Evolutionary conservation across 2,113 vertebrate species (phyloP).

Genomic region (Podarcis cretensis): DNA sequence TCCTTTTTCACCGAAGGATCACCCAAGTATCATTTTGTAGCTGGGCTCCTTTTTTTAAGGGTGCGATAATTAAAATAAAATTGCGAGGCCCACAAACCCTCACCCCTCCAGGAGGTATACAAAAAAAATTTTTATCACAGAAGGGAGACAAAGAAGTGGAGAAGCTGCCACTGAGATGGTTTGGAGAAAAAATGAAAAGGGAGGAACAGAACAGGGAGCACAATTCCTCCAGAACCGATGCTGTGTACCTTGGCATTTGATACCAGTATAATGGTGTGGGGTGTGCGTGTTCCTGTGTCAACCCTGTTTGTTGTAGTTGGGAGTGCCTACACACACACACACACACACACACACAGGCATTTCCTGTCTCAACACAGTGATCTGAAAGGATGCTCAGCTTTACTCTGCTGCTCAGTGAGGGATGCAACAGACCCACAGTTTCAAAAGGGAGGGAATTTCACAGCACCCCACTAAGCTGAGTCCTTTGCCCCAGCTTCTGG

Average conservation of each 20-base stretch:
- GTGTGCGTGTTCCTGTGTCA: neutral
- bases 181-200: slow-evolving; percentile 55
- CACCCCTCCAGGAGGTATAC: slow-evolving; percentile 59
- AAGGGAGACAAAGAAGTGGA: slow-evolving; percentile 4
- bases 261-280: neutral
- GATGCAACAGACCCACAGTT: neutral
- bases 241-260: slow-evolving; percentile 62
- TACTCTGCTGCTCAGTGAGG: slow-evolving; percentile 47
- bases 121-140: slow-evolving; percentile 50
- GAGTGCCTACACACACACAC: slow-evolving; percentile 1
- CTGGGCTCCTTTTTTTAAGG: neutral
- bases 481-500: slow-evolving; percentile 29
- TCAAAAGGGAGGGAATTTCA: neutral
- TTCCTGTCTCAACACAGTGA: slow-evolving; percentile 24
- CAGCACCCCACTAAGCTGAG: slow-evolving; percentile 42
- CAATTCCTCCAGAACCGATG: slow-evolving; percentile 38
- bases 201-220: slow-evolving; percentile 61
- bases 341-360: slow-evolving; percentile 38
- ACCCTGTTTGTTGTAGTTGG: slow-evolving; percentile 23
- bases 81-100: slow-evolving; percentile 62
- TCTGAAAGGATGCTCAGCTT: slow-evolving; percentile 37
- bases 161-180: slow-evolving; percentile 55
- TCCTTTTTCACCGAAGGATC: slow-evolving; percentile 53
- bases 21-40: neutral
- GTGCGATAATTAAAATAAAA: slow-evolving; percentile 39